These are phyloP conservation scores for Aelia acuminata DNA, from an alignment of 2,888 invertebrate genomes.

Conservation along the genomic window DNA sequence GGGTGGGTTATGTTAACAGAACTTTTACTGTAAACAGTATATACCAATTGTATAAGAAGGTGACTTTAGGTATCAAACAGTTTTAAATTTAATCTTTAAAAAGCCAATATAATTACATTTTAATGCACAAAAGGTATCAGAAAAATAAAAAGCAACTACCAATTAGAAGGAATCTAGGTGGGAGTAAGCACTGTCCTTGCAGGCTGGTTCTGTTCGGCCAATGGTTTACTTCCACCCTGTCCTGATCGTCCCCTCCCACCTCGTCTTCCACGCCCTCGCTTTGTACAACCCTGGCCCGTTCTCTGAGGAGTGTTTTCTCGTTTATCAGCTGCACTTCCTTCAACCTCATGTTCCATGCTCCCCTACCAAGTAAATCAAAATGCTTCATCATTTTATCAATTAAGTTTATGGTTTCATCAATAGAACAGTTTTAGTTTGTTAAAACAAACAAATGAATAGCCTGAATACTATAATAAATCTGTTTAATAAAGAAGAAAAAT, in stretches of 20 bases:
- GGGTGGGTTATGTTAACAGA: too few species aligned
- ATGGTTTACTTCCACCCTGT: slow-evolving; percentile 65
- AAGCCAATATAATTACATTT: neutral
- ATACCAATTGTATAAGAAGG: too few species aligned
- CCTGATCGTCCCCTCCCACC: slow-evolving; percentile 71
- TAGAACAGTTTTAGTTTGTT: neutral
- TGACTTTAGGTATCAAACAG: neutral
- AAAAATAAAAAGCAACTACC: neutral
- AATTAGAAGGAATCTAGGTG: slow-evolving; percentile 52
- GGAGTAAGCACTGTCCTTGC: slow-evolving; percentile 59
- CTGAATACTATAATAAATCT: neutral
- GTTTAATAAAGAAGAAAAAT: neutral
- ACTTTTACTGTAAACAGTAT: too few species aligned
- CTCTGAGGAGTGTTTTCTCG: slow-evolving; percentile 72
- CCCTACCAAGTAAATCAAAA: slow-evolving; percentile 67
- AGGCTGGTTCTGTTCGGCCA: slow-evolving; percentile 67
- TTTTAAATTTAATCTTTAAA: neutral
- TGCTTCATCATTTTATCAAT: neutral
- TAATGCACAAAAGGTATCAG: neutral
- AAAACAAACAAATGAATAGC: neutral
- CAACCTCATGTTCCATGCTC: slow-evolving; percentile 55
- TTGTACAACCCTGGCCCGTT: slow-evolving; percentile 67
- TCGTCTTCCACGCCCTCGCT: slow-evolving; percentile 72
- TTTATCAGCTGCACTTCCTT: slow-evolving; percentile 72
- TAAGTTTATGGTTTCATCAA: neutral